Evolutionary conservation across 2,113 vertebrate genomes (phyloP), one percentile per base, ranked within the genome.

Genomic region (Tachysurus fulvidraco): DNA sequence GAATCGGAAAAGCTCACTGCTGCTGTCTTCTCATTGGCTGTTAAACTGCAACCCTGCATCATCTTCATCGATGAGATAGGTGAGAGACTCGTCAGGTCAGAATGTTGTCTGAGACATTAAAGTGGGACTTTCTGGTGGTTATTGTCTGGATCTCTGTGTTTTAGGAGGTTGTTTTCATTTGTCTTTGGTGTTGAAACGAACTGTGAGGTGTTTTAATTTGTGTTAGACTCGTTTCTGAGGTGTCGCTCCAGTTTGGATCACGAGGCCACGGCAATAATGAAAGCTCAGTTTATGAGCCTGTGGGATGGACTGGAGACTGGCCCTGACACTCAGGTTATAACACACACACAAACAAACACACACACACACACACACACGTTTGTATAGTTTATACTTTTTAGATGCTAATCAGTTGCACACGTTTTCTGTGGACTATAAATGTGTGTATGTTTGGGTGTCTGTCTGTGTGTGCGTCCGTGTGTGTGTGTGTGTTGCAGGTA

Each of bases 221-320:
- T 36, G 21, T 73, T 78, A 96, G 95, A 96, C 59, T 95, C 96
- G 0, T 95, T 96, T 88, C 89, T 96, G 65, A 94, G 95, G 88
- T 95, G 94, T 81, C 95, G 95, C 71, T 96, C 95, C 71, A 93
- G 93, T 84, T 67, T 93, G 88, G 95, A 96, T 87, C 95, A 96
- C 0, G 96, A 96, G 89, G 95, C 95, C 86, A 96, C 95, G 1
- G 95, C 96, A 79, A 96, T 96, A 95, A 96, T 96, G 95, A 96
- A 96, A 88, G 95, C 96, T 50, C 95, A 96, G 92, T 96, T 96
- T 90, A 96, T 96, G 95, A 96, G 95, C 83, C 94, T 96, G 79
- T 96, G 96, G 96, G 95, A 96, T 36, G 96, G 96, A 12, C 88
- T 96, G 81, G 94, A 95, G 28, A 96, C 95, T 0, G 88, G 90